Conservation (phyloP, 2,888 invertebrate genomes). For the Cephalotes varians region DNA sequence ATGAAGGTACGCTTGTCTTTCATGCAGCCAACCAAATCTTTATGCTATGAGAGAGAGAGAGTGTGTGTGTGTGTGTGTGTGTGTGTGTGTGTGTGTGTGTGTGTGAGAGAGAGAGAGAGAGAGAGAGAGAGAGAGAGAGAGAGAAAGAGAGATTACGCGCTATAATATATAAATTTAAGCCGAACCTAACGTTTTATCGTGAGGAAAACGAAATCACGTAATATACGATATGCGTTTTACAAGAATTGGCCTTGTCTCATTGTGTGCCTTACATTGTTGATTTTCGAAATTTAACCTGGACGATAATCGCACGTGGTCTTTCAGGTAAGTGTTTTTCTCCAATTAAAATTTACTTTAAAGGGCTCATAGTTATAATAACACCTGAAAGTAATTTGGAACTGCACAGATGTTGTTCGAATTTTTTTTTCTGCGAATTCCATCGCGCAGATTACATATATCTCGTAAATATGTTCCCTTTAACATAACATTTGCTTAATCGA, state of each 20-base stretch:
- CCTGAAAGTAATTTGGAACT: background rate
- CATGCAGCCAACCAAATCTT: constrained; percentile 55
- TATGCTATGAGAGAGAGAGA: background rate
- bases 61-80: background rate
- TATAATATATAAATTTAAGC: constrained; percentile 64
- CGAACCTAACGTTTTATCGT: constrained; percentile 63
- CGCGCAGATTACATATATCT: background rate
- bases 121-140: background rate
- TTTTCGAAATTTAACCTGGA: background rate
- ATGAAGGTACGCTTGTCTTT: constrained; percentile 50
- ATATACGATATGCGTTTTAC: constrained; percentile 78
- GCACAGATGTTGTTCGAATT: background rate
- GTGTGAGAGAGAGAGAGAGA: background rate
- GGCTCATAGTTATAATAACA: background rate
- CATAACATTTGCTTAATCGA: background rate
- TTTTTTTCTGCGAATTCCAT: background rate
- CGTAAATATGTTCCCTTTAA: background rate
- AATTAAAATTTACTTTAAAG: background rate
- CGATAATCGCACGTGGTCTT: background rate
- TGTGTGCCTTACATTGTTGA: background rate
- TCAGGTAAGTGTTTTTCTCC: constrained; percentile 50
- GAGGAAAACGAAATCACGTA: constrained; percentile 69
- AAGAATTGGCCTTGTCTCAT: constrained; percentile 60
- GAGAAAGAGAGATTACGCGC: constrained; percentile 23
- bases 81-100: background rate